phyloP scores from a whole-genome alignment of 2,797 vertebrate genomes.

The Peromyscus eremicus region DNA sequence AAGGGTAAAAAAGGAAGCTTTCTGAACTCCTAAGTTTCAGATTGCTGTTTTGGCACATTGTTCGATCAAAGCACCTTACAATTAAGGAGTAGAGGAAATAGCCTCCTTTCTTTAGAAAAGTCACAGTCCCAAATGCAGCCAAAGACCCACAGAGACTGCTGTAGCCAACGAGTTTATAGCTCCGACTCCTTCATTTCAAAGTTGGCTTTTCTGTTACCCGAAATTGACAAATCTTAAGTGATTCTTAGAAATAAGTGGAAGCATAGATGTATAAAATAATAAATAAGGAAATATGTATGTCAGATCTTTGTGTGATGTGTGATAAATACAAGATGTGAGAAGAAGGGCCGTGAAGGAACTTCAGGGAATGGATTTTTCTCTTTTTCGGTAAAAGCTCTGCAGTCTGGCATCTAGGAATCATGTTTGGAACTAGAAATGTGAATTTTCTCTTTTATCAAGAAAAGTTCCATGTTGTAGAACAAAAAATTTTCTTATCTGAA shows the following conservation, averaged over 20 bases:
- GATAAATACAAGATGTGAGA: background rate
- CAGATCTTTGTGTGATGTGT: background rate
- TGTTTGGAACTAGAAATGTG: background rate
- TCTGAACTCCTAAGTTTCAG: background rate
- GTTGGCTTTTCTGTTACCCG: background rate
- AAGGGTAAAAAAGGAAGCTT: background rate
- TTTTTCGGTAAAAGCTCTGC: background rate
- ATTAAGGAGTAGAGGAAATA: background rate
- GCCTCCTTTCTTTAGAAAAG: background rate
- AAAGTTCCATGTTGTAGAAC: background rate
- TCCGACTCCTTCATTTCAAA: background rate
- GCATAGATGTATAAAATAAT: background rate
- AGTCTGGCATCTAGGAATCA: background rate
- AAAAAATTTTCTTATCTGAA: background rate
- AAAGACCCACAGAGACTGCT: background rate
- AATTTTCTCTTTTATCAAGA: conserved; percentile 9
- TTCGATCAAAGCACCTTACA: background rate
- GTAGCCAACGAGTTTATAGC: background rate
- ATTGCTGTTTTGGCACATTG: background rate
- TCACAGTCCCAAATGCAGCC: background rate
- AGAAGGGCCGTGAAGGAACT: background rate
- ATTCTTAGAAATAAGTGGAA: background rate
- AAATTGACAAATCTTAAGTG: background rate
- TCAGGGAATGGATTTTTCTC: background rate
- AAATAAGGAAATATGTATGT: background rate